These are phyloP conservation scores for Beroe ovata DNA, from an alignment of 37 sponge, comb jelly and placozoan species.

Conservation along the genomic window DNA sequence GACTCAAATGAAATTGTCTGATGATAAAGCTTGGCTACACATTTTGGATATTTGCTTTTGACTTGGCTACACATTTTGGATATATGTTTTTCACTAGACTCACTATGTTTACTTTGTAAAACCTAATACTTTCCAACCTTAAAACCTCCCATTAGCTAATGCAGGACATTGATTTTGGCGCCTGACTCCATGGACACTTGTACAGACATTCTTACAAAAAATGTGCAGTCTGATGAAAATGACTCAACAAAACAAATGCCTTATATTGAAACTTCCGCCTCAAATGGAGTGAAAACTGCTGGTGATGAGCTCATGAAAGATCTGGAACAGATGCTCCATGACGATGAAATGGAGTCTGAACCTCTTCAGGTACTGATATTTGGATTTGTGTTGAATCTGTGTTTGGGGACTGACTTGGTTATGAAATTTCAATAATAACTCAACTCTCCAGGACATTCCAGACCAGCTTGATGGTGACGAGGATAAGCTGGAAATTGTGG, in stretches of 20 bases:
- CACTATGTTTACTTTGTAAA: not conserved
- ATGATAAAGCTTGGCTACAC: not conserved
- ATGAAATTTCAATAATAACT: not conserved
- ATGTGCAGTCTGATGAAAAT: too few species aligned
- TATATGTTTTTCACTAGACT: not conserved
- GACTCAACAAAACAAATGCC: too few species aligned
- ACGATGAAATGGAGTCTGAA: not conserved
- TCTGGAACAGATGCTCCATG: not conserved
- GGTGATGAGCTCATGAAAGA: not conserved
- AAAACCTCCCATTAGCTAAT: too few species aligned
- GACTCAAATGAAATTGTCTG: constrained; percentile 68
- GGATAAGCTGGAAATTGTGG: too few species aligned
- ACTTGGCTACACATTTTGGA: not conserved
- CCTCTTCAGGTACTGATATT: too few species aligned
- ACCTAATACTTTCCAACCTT: not conserved
- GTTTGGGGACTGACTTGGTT: not conserved
- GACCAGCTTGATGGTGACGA: too few species aligned
- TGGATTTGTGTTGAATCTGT: not conserved
- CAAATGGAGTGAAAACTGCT: not conserved
- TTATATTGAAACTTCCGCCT: not conserved
- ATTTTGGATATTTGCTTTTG: not conserved
- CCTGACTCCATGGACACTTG: not conserved
- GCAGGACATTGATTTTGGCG: not conserved
- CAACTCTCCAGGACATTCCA: not conserved
- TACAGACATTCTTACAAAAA: too few species aligned